Conservation (phyloP, 2,888 invertebrate genomes). For the Epirrhoe alternata region DNA sequence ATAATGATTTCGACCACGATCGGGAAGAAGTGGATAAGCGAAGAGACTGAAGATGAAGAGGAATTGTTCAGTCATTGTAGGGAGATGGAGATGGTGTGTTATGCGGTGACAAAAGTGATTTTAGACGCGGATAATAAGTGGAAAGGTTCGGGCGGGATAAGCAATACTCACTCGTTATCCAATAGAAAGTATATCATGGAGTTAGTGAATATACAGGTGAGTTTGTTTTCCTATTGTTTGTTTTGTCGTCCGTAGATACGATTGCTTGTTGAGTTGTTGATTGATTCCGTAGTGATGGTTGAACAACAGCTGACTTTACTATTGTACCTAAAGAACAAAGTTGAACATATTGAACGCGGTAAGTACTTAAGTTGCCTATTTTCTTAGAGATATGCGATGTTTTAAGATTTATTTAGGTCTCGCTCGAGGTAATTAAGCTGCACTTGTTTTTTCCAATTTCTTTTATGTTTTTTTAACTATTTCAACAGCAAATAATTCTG, state of each 20-base stretch:
- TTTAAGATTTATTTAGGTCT: too few relatives aligned
- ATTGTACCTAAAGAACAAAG: too few relatives aligned
- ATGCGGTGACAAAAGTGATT: constrained; percentile 75
- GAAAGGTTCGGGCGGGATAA: constrained; percentile 64
- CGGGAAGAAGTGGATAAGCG: constrained; percentile 83
- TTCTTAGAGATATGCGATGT: too few relatives aligned
- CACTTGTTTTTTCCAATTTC: too few relatives aligned
- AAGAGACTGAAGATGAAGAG: constrained; percentile 80
- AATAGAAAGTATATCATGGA: constrained; percentile 80
- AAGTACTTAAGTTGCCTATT: too few relatives aligned
- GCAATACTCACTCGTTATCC: constrained; percentile 62
- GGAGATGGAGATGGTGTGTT: constrained; percentile 79
- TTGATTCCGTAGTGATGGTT: constrained; percentile 25
- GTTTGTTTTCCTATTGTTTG: constrained; percentile 7
- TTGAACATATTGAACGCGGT: too few relatives aligned
- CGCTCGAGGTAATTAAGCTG: too few relatives aligned
- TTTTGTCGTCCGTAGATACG: constrained; percentile 13
- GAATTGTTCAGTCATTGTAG: constrained; percentile 80
- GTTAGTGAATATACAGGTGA: constrained; percentile 81
- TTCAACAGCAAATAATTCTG: too few relatives aligned
- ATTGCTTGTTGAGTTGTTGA: constrained; percentile 25
- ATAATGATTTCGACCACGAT: constrained; percentile 63
- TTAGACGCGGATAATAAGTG: constrained; percentile 80
- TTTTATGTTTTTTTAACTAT: too few relatives aligned
- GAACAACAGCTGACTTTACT: constrained; percentile 16